Percentiles rank a stretch among this genome's conserved stretches.
These are phyloP conservation scores for Cynopterus brachyotis DNA, from an alignment of 2,113 vertebrate genomes.

Conservation along the genomic window DNA sequence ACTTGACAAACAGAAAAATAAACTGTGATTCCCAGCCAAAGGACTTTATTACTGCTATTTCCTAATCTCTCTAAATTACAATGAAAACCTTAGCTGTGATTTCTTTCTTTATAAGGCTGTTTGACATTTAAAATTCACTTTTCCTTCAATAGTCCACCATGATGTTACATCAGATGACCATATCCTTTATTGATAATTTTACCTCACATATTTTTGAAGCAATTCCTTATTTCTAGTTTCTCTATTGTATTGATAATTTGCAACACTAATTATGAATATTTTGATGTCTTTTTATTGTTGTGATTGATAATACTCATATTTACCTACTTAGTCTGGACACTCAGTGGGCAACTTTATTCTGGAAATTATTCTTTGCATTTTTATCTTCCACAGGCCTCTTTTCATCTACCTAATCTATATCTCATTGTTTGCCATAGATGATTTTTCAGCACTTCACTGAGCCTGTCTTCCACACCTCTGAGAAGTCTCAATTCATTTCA, in stretches of 20 bases:
- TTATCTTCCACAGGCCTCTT: not conserved
- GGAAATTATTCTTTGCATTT: not conserved
- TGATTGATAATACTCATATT: not conserved
- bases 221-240: not conserved
- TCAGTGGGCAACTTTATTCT: not conserved
- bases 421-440: not conserved
- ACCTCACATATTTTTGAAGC: not conserved
- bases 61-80: not conserved
- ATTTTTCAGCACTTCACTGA: not conserved
- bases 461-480: not conserved
- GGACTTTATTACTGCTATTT: not conserved
- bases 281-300: not conserved
- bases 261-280: not conserved
- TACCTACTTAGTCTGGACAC: not conserved
- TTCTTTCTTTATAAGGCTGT: slow-evolving; percentile 13
- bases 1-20: not conserved
- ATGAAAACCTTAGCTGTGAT: slow-evolving; percentile 12
- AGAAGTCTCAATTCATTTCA: not conserved
- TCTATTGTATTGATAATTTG: not conserved
- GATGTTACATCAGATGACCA: not conserved
- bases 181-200: not conserved
- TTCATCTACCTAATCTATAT: slow-evolving; percentile 21
- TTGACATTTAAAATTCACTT: slow-evolving; percentile 42
- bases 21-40: not conserved
- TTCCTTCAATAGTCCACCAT: not conserved